Evolutionary conservation across 2,888 invertebrate species (phyloP), one percentile per base, ranked within the genome.

Genomic region (Odontocerum albicorne): DNA sequence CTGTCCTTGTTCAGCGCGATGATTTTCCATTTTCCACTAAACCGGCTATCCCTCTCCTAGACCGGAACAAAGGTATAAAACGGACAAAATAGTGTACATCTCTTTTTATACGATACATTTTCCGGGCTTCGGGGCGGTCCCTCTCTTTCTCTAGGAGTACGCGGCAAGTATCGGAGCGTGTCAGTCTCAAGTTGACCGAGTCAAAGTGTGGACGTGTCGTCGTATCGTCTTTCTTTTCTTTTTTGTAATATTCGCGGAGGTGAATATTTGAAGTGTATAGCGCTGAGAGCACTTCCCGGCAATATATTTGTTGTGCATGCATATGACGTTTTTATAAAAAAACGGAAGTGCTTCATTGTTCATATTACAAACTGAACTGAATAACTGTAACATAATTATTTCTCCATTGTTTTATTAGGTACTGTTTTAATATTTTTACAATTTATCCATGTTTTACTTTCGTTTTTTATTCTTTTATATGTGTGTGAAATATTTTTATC

Each of bases 121-220:
- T 44, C 51, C 51, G 16, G 38, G 12, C 31, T 2, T 22, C 22
- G 51, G 6, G 15, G 50, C n/a, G 4, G 39, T 40, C 49, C 19
- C 38, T 55, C 55, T 45, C 33, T 22, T 22, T 36, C 52, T 38
- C 31, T 21, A 47, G 49, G 22, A 42, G 35, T 35, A 33, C 27
- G 40, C 19, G 32, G 13, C 49, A 36, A 20, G 49, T 36, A 54
- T 20, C 43, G 21, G 40, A 51, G 39, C 51, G 43, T 46, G 50
- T 53, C 60, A 60, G 60, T 60, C 51, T 60, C 42, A 36, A 50
- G 44, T 27, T 51, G 53, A 39, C 57, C 54, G 57, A 36, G 57
- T 38, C 16, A 40, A 51, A 56, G 59, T 38, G 57, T 38, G 60
- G 60, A 39, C 38, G 60, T 49, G 13, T 49, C 59, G 49, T 45